These are phyloP conservation scores for Thripadectes ignobilis DNA, from an alignment of 2,797 vertebrate species.

Conservation along the genomic window DNA sequence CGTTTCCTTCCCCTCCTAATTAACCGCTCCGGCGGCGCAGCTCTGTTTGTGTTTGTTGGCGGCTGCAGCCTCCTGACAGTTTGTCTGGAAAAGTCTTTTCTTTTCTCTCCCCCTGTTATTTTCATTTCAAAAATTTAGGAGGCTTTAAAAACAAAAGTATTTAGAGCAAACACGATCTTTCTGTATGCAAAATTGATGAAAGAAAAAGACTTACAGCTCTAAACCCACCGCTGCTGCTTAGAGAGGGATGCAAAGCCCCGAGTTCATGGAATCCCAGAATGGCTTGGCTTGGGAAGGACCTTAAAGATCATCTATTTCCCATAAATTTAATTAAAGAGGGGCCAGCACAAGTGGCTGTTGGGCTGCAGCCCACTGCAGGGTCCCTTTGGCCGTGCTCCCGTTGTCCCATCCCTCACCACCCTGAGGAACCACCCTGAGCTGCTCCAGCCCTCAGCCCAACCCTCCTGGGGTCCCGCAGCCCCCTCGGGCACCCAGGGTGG, in stretches of 20 bases:
- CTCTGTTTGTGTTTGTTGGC: slow-evolving; percentile 56
- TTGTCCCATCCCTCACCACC: background rate
- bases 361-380: background rate
- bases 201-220: slow-evolving; percentile 39
- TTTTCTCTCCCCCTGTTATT: background rate
- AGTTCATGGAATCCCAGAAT: background rate
- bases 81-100: slow-evolving; percentile 62
- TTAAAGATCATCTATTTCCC: background rate
- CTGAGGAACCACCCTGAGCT: accelerated
- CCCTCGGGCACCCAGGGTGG: accelerated
- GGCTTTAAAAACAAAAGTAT: slow-evolving; percentile 51
- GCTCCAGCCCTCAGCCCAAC: background rate
- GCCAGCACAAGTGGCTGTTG: accelerated
- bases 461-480: accelerated
- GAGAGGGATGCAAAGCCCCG: background rate
- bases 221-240: background rate
- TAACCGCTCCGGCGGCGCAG: slow-evolving; percentile 55
- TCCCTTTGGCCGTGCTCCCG: accelerated
- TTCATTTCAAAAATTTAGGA: slow-evolving; percentile 42
- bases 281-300: background rate
- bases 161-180: slow-evolving; percentile 26
- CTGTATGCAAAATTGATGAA: slow-evolving; percentile 47
- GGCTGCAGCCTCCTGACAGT: slow-evolving; percentile 67
- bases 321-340: background rate
- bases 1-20: slow-evolving; percentile 63